phyloP scores from a whole-genome alignment of 1,140 invertebrate genomes.

The Dufourea novaeangliae region DNA sequence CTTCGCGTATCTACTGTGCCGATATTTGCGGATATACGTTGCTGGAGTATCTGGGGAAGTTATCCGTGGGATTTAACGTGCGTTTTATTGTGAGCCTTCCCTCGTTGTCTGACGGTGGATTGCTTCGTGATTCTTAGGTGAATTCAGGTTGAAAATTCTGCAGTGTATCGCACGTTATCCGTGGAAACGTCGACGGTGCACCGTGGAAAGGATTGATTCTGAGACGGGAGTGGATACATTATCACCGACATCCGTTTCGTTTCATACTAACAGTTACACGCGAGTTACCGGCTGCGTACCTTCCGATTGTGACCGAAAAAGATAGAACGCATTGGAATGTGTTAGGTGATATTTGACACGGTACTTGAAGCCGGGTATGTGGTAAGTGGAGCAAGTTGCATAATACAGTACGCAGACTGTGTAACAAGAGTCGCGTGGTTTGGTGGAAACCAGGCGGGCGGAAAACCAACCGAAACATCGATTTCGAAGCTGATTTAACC shows the following conservation, averaged over 20 bases:
- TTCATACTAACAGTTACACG: neutral
- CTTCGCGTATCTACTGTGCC: neutral
- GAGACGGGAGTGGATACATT: no score
- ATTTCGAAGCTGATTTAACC: slow-evolving; percentile 1
- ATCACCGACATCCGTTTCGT: neutral
- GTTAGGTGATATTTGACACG: neutral
- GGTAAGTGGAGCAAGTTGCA: neutral
- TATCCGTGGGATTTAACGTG: slow-evolving; percentile 10
- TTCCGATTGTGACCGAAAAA: neutral
- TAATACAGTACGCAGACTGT: neutral
- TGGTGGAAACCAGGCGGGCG: neutral
- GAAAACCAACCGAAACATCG: no score
- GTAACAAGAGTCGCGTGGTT: neutral
- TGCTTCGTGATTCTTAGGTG: neutral
- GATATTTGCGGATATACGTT: neutral
- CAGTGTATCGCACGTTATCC: neutral
- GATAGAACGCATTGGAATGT: neutral
- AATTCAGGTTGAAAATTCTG: neutral
- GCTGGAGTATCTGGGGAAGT: neutral
- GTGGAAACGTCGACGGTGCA: neutral
- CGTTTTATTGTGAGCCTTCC: neutral
- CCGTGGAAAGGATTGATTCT: neutral
- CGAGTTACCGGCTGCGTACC: neutral
- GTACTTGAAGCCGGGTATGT: neutral
- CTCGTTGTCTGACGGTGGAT: neutral